Conservation (phyloP, 2,113 vertebrate species). For the Salvator merianae region DNA sequence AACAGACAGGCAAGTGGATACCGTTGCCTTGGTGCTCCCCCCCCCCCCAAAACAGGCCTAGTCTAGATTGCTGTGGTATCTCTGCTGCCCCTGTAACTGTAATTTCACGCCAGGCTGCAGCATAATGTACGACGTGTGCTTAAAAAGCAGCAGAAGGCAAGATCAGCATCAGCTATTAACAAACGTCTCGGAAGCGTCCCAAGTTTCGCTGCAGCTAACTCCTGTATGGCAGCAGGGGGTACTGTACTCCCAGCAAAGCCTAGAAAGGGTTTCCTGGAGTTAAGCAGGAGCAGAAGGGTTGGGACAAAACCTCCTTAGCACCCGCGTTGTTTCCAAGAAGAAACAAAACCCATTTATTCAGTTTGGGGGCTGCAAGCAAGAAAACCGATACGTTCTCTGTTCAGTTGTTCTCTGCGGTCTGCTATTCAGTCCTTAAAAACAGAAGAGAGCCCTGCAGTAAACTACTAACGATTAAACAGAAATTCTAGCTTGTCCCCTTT, state of each 20-base stretch:
- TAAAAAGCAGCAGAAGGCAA: accelerated
- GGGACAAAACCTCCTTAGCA: too few relatives aligned
- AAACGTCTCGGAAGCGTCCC: not conserved
- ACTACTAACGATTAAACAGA: too few relatives aligned
- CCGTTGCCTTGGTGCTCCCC: not conserved
- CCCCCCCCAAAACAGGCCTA: not conserved
- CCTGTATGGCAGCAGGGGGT: conserved; percentile 40
- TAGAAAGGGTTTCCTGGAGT: not conserved
- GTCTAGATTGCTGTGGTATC: not conserved
- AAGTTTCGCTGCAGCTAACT: not conserved
- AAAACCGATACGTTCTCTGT: not conserved
- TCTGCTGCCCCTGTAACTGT: too few relatives aligned
- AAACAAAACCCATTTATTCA: not conserved
- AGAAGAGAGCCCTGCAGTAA: not conserved
- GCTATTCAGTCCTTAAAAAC: not conserved
- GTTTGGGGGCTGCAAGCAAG: not conserved
- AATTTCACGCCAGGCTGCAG: not conserved
- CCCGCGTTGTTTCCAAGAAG: too few relatives aligned
- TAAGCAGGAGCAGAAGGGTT: too few relatives aligned
- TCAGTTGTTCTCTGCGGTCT: not conserved
- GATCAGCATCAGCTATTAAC: not conserved
- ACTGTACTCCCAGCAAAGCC: not conserved
- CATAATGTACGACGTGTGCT: not conserved
- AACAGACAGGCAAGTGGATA: not conserved
- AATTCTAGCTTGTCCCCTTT: too few relatives aligned